A percentile compares a stretch with the other conserved stretches of the same genome.
Conservation (phyloP, 2,113 vertebrate species). For the Apistogramma diplotaenia region DNA sequence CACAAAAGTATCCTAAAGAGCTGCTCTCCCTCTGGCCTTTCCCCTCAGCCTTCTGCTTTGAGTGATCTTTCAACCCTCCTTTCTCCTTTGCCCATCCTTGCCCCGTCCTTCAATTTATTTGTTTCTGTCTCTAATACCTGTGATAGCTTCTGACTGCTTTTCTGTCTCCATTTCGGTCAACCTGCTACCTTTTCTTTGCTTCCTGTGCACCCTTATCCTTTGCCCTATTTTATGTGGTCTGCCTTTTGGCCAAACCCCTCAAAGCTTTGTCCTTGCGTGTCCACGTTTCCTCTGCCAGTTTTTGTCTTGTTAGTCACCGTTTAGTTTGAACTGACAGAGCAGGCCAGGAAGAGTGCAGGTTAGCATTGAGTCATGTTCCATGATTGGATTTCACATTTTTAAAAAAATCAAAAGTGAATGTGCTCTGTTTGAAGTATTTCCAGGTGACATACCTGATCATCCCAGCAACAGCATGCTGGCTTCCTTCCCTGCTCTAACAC, state of each 20-base stretch:
- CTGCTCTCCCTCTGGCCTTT: background rate
- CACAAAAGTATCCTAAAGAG: background rate
- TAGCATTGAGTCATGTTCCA: constrained; percentile 24
- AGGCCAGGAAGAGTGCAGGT: background rate
- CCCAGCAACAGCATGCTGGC: background rate
- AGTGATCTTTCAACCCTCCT: background rate
- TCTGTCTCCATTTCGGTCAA: background rate
- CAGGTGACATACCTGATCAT: background rate
- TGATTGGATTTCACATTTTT: background rate
- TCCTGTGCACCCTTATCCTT: background rate
- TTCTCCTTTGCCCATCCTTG: background rate
- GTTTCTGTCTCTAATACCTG: background rate
- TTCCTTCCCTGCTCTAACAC: background rate
- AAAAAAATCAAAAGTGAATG: background rate
- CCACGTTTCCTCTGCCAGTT: background rate
- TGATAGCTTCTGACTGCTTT: background rate
- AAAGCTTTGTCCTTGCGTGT: background rate
- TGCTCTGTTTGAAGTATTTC: background rate
- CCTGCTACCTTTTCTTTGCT: background rate
- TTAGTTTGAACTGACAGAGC: constrained; percentile 12
- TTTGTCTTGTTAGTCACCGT: background rate
- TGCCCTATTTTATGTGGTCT: background rate
- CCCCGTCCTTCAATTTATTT: background rate
- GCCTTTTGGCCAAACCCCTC: background rate
- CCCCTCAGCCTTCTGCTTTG: background rate